These are phyloP conservation scores for Colletes gigas DNA, from an alignment of 1,140 invertebrate species.

Conservation along the genomic window DNA sequence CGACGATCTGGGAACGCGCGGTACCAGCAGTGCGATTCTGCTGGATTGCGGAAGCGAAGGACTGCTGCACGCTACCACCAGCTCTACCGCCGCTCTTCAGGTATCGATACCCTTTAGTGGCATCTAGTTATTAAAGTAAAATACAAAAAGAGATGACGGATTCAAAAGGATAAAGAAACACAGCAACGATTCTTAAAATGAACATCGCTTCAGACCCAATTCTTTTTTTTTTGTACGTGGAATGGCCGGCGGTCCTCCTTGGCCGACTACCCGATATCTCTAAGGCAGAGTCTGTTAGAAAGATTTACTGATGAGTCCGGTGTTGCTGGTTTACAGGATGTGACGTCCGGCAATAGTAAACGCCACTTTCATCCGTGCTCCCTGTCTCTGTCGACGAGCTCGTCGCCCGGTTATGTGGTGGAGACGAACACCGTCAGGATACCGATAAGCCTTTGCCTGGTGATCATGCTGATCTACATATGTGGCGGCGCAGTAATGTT, in stretches of 20 bases:
- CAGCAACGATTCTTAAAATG: no score
- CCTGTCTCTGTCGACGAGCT: constrained; percentile 70
- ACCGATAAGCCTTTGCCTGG: constrained; percentile 93
- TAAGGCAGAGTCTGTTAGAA: no score
- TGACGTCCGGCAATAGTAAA: constrained; percentile 65
- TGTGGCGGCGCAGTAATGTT: constrained; percentile 95
- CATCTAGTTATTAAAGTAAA: no score
- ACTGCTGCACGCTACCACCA: constrained; percentile 74
- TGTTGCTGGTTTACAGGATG: constrained; percentile 53
- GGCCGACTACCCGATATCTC: no score
- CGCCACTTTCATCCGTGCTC: constrained; percentile 74
- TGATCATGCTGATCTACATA: constrained; percentile 94
- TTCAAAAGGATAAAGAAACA: no score
- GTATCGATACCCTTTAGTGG: constrained; percentile 43
- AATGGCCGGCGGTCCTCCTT: no score
- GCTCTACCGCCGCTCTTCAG: constrained; percentile 74
- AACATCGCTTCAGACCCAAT: no score
- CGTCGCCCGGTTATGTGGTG: constrained; percentile 68
- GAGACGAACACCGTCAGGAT: constrained; percentile 84
- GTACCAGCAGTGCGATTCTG: constrained; percentile 73
- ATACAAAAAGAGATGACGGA: no score
- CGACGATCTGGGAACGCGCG: constrained; percentile 73
- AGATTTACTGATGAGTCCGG: no score
- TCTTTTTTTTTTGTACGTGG: no score
- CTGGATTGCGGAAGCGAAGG: constrained; percentile 76